These are phyloP conservation scores for Gisinianus flammeolus DNA, from an alignment of 2,888 invertebrate genomes.

Conservation along the genomic window DNA sequence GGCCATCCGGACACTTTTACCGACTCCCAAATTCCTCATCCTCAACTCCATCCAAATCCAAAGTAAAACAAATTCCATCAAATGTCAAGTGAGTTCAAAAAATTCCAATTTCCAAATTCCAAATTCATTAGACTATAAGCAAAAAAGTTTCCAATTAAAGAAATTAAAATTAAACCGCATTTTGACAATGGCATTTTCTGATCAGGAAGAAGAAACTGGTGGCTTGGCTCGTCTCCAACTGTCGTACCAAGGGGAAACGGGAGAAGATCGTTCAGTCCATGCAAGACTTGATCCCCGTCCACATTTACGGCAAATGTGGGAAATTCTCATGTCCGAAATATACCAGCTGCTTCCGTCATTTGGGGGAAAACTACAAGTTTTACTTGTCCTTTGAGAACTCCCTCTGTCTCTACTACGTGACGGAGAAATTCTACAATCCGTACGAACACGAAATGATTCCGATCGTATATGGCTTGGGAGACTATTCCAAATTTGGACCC, in stretches of 20 bases:
- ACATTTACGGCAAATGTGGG: slow-evolving; percentile 58
- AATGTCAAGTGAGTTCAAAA: neutral
- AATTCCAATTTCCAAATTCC: neutral
- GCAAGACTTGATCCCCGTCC: slow-evolving; percentile 51
- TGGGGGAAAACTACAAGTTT: slow-evolving; percentile 57
- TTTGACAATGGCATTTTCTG: neutral
- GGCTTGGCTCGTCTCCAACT: slow-evolving; percentile 59
- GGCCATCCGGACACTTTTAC: slow-evolving; percentile 48
- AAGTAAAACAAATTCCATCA: too few relatives aligned
- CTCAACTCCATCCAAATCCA: too few relatives aligned
- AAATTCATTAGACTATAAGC: neutral
- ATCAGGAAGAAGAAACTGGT: slow-evolving; percentile 48
- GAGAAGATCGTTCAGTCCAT: slow-evolving; percentile 53
- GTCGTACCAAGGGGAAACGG: slow-evolving; percentile 49
- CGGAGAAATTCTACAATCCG: slow-evolving; percentile 58
- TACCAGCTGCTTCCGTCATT: neutral
- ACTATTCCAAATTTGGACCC: slow-evolving; percentile 60
- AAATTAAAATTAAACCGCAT: neutral
- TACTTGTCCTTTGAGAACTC: slow-evolving; percentile 60
- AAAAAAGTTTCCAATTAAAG: neutral
- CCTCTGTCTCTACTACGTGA: slow-evolving; percentile 59
- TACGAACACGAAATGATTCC: slow-evolving; percentile 49
- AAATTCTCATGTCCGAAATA: neutral
- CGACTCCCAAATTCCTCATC: neutral
- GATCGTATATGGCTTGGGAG: slow-evolving; percentile 59